These are phyloP conservation scores for Mobula birostris DNA, from an alignment of 2,113 vertebrate species.

Conservation along the genomic window DNA sequence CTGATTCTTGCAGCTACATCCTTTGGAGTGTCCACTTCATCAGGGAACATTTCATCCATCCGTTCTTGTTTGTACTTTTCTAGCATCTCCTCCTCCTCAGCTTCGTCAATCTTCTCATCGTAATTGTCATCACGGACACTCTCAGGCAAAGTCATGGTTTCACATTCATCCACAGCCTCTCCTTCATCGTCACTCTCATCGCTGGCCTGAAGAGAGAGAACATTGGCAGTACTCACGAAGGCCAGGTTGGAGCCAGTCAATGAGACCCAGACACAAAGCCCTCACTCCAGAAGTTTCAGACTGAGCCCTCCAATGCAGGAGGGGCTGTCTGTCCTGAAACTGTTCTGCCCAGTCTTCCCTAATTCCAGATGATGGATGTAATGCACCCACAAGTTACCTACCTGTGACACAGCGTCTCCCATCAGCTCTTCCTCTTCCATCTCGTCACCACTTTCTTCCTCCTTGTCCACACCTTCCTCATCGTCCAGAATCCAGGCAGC, in stretches of 20 bases:
- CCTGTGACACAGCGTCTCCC: constrained; percentile 55
- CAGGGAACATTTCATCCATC: constrained; percentile 85
- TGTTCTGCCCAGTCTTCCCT: too few relatives aligned
- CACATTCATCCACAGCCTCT: constrained; percentile 64
- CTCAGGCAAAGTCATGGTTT: constrained; percentile 65
- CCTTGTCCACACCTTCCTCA: constrained; percentile 50
- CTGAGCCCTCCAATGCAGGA: too few relatives aligned
- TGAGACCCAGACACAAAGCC: neutral
- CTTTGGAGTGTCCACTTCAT: constrained; percentile 88
- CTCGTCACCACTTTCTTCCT: constrained; percentile 54
- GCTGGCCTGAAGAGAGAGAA: constrained; percentile 44
- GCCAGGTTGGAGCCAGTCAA: neutral
- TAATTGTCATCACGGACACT: constrained; percentile 68
- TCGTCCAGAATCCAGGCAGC: constrained; percentile 88
- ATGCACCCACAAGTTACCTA: constrained; percentile 53
- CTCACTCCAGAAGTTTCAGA: neutral
- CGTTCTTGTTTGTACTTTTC: constrained; percentile 82
- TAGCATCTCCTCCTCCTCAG: constrained; percentile 74
- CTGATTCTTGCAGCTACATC: constrained; percentile 69
- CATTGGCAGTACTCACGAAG: neutral
- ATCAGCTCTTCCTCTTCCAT: constrained; percentile 52
- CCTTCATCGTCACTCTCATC: constrained; percentile 55
- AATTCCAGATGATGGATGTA: constrained; percentile 28
- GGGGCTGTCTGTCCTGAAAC: too few relatives aligned
- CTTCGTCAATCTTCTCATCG: constrained; percentile 71